Base-by-base conservation (phyloP, 2,113 vertebrate genomes). In the Nibea coibor region DNA sequence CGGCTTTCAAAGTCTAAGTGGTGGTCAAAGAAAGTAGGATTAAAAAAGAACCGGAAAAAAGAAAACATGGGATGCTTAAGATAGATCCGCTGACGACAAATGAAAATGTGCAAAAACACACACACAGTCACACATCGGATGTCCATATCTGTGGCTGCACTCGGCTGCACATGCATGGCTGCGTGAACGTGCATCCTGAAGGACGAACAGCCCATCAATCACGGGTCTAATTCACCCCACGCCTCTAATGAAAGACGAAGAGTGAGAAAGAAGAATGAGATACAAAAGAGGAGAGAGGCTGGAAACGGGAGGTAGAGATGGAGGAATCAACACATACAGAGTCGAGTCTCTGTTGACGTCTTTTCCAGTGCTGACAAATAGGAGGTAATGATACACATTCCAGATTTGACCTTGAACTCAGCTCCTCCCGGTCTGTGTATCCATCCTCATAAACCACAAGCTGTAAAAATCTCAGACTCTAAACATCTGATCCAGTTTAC, bases 161-260 rank as follows among this genome's bases (percentile, higher is more conserved):
- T 59, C 26, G 7, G 73, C 35, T n/a, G 54, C 7, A 39, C 63
- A 72, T 56, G 78, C 12, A 35, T 35, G 31, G 31, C 48, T 56
- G 35, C 65, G 70, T 24, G 53, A 72, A 59, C 45, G 4, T n/a
- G 69, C 48, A 61, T 43, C 35, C 35, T 56, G 64, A 70, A 48
- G 51, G 69, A 84, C 43, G 53, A 73, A 50, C 39, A 14, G 56
- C 50, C 63, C 61, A 72, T 85, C 79, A 66, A 85, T 86, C 84
- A 83, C 75, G 75, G 39, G 48, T 83, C 51, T 76, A 24, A 80
- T 85, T 73, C 72, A 71, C 48, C 58, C 74, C 75, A 62, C 63
- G 56, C 51, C 74, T 71, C 74, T 45, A 81, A 81, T 74, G 47
- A 80, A 75, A 82, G 64, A 45, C 45, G 47, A 45, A 10, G 48